Conservation (phyloP, 1,140 invertebrate species). For the Heterodera schachtii region DNA sequence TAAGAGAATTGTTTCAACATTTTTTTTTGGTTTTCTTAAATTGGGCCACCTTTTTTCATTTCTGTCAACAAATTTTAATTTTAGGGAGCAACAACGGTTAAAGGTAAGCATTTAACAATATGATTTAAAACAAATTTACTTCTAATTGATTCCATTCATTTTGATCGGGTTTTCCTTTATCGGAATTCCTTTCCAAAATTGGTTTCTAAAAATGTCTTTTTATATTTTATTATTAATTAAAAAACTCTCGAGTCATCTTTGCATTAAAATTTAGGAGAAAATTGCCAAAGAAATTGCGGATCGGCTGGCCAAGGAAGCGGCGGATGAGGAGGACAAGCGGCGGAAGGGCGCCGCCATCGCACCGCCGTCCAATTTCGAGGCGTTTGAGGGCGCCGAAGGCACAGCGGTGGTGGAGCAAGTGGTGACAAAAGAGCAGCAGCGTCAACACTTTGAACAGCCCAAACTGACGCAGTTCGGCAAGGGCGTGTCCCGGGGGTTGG, state of each 20-base stretch:
- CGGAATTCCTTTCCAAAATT: too few species aligned
- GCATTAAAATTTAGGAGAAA: conserved; percentile 33
- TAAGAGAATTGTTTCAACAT: too few species aligned
- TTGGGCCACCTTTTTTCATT: too few species aligned
- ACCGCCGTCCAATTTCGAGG: conserved; percentile 50
- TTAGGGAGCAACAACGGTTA: conserved; percentile 49
- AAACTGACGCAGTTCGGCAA: conserved; percentile 35
- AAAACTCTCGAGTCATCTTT: too few species aligned
- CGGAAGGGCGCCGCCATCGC: conserved; percentile 60
- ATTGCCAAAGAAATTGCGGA: conserved; percentile 59
- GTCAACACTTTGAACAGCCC: neutral
- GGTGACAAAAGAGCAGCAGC: neutral
- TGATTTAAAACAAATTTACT: too few species aligned
- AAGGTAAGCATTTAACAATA: conserved; percentile 16
- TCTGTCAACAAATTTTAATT: conserved; percentile 28
- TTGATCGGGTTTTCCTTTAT: too few species aligned
- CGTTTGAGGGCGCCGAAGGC: conserved; percentile 22
- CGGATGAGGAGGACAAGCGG: conserved; percentile 57
- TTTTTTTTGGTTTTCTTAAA: too few species aligned
- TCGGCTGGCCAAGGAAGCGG: conserved; percentile 49
- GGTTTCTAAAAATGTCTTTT: too few species aligned
- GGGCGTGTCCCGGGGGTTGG: conserved; percentile 47
- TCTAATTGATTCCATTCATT: too few species aligned
- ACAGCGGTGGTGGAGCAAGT: neutral
- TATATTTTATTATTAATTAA: too few species aligned